phyloP scores from a whole-genome alignment of 2,113 vertebrate genomes.

The Brachyhypopomus gauderio region DNA sequence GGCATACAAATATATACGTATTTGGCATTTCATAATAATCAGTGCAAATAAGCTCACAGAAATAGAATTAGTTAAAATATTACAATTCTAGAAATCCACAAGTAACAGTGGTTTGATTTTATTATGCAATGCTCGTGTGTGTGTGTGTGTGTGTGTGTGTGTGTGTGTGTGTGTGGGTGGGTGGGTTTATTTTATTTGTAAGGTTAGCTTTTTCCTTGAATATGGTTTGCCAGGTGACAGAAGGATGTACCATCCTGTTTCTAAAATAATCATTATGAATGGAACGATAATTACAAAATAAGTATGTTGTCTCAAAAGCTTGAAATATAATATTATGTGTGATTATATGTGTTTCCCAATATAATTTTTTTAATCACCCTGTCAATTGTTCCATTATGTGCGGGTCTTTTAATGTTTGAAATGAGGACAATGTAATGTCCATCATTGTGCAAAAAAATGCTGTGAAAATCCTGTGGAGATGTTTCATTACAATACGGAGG shows the following conservation, averaged over 20 bases:
- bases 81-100: constrained; percentile 39
- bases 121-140: constrained; percentile 49
- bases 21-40: constrained; percentile 42
- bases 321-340: constrained; percentile 33
- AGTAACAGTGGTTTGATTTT: constrained; percentile 56
- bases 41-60: constrained; percentile 45
- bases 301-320: constrained; percentile 13
- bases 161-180: constrained; percentile 1
- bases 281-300: neutral
- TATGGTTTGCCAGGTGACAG: neutral
- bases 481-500: neutral
- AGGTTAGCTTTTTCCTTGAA: constrained; percentile 12
- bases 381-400: neutral
- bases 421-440: constrained; percentile 24
- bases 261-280: constrained; percentile 2
- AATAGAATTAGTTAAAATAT: constrained; percentile 18
- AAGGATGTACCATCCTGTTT: neutral
- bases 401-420: constrained; percentile 24
- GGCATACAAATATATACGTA: constrained; percentile 14
- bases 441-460: neutral
- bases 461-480: constrained; percentile 42
- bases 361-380: neutral
- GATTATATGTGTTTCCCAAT: constrained; percentile 2
- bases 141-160: constrained; percentile 11
- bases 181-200: constrained; percentile 14